Evolutionary conservation across 2,888 invertebrate genomes (phyloP).

Genomic region (Plemyria rubiginata): DNA sequence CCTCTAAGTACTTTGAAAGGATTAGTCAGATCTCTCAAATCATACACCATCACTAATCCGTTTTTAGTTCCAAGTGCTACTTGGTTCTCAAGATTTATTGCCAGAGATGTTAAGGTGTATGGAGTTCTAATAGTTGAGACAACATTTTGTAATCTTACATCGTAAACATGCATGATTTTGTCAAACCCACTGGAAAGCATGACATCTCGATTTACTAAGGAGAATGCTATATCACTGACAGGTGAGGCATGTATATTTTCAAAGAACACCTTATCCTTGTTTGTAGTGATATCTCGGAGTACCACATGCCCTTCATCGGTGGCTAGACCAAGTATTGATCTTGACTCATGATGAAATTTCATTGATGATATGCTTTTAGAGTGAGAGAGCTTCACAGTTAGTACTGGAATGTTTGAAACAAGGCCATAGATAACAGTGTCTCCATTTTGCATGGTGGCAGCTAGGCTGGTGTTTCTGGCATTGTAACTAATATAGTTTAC

Average conservation of each 20-base stretch:
- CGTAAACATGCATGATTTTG: slow-evolving; percentile 84
- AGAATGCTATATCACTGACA: slow-evolving; percentile 84
- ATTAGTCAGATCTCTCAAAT: slow-evolving; percentile 79
- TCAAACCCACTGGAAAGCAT: slow-evolving; percentile 84
- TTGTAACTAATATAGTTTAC: slow-evolving; percentile 77
- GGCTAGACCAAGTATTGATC: slow-evolving; percentile 75
- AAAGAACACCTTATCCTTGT: slow-evolving; percentile 77
- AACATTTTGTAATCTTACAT: slow-evolving; percentile 76
- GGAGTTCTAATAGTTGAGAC: slow-evolving; percentile 74
- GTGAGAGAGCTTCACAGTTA: slow-evolving; percentile 69
- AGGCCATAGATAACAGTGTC: slow-evolving; percentile 80
- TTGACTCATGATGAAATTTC: slow-evolving; percentile 78
- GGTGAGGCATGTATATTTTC: slow-evolving; percentile 84
- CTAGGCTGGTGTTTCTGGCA: slow-evolving; percentile 77
- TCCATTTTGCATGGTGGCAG: slow-evolving; percentile 77
- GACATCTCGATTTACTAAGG: slow-evolving; percentile 82
- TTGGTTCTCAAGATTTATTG: slow-evolving; percentile 75
- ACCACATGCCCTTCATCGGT: slow-evolving; percentile 81
- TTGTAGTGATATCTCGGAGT: slow-evolving; percentile 72
- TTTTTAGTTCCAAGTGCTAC: slow-evolving; percentile 84
- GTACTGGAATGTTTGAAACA: slow-evolving; percentile 76
- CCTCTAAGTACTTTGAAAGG: slow-evolving; percentile 77
- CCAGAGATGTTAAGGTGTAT: slow-evolving; percentile 69
- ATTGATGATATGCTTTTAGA: slow-evolving; percentile 77
- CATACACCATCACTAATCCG: slow-evolving; percentile 82